A percentile compares a stretch with the other conserved stretches of the same genome.
phyloP scores from a whole-genome alignment of 2,113 vertebrate species.

The Calidris pugnax region DNA sequence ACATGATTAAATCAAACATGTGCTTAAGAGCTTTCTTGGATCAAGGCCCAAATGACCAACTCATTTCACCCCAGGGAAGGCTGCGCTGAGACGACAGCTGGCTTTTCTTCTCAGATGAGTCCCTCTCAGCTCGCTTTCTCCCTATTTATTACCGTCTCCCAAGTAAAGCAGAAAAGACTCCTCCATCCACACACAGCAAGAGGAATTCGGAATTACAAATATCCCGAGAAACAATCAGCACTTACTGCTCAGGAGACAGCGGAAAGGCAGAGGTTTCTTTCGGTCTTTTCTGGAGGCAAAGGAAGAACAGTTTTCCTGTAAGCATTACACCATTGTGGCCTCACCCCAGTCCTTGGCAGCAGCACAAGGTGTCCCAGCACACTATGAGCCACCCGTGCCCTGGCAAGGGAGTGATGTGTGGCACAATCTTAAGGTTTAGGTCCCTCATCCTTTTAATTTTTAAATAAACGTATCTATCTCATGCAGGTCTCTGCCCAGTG shows the following conservation, averaged over 20 bases:
- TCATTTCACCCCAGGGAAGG: not conserved
- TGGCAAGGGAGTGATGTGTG: not conserved
- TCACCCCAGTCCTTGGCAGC: not conserved
- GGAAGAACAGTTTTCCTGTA: not conserved
- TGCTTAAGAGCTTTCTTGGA: conserved; percentile 51
- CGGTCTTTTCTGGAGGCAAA: conserved; percentile 35
- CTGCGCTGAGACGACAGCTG: not conserved
- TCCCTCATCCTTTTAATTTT: not conserved
- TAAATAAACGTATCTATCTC: not conserved
- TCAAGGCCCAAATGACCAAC: not conserved
- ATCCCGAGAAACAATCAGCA: not conserved
- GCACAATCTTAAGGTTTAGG: not conserved
- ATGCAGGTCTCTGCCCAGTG: not conserved
- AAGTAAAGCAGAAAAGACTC: not conserved
- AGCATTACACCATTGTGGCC: not conserved
- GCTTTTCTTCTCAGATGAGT: not conserved
- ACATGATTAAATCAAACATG: not conserved
- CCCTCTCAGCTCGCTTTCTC: not conserved
- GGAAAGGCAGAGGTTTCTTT: not conserved
- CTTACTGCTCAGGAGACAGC: conserved; percentile 30
- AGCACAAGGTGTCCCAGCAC: not conserved
- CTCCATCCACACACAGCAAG: not conserved
- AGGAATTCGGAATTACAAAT: not conserved
- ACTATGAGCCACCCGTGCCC: not conserved
- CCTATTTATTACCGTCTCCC: not conserved